phyloP scores from a whole-genome alignment of 2,113 vertebrate genomes.

The Psophia crepitans region DNA sequence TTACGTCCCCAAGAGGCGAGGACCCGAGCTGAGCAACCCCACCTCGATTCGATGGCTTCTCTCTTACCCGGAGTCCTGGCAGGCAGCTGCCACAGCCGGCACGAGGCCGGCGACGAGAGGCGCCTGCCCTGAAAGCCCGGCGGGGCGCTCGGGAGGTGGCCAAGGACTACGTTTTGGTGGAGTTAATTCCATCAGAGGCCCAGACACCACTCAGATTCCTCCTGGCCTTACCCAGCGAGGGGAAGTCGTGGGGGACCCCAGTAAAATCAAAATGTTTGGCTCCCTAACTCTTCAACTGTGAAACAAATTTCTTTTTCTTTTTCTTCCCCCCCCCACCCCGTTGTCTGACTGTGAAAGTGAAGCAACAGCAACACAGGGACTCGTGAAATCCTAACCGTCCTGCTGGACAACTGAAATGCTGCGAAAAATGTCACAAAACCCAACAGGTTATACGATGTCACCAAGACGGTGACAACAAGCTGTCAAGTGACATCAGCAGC shows the following conservation, averaged over 20 bases:
- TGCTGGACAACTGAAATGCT: background rate
- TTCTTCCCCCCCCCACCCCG: too few relatives aligned
- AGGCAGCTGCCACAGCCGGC: background rate
- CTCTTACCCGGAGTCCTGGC: background rate
- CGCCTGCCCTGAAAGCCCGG: rapidly evolving
- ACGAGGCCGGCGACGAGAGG: too few relatives aligned
- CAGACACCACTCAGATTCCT: background rate
- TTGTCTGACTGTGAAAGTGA: background rate
- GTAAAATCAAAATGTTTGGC: background rate
- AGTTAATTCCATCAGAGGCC: background rate
- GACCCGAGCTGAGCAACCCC: background rate
- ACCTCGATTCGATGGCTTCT: rapidly evolving
- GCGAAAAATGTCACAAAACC: background rate
- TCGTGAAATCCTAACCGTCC: background rate
- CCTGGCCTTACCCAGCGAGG: rapidly evolving
- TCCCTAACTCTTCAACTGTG: background rate
- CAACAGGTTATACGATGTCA: background rate
- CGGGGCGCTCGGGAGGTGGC: rapidly evolving
- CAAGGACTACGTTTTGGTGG: background rate
- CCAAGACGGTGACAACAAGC: background rate
- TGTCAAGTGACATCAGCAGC: background rate
- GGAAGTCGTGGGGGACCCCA: background rate
- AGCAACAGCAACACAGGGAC: background rate
- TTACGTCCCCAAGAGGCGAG: rapidly evolving
- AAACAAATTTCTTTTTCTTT: background rate